A percentile compares a stretch with the other conserved stretches of the same genome.
Conservation (phyloP, 2,888 invertebrate genomes). For the Conomelus anceps region DNA sequence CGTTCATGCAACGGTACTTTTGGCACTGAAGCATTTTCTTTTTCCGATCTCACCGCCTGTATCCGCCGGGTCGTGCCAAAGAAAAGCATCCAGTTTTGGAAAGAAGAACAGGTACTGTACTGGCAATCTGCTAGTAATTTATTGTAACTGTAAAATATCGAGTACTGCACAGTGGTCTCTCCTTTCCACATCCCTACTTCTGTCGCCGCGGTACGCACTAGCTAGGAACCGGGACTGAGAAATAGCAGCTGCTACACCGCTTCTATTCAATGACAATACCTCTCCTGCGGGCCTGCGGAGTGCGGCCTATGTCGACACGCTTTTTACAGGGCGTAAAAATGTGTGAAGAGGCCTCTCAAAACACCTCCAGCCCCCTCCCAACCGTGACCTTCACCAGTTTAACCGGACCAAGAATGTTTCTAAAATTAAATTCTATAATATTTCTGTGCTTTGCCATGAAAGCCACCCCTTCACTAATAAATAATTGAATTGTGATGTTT, state of each 20-base stretch:
- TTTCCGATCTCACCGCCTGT: neutral
- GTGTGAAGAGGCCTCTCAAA: neutral
- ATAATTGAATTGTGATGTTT: neutral
- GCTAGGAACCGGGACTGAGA: neutral
- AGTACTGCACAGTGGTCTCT: neutral
- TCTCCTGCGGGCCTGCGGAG: no score
- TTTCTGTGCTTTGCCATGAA: neutral
- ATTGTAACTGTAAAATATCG: neutral
- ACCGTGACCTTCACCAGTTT: neutral
- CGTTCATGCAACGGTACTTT: neutral
- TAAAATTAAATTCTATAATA: no score
- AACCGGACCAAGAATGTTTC: neutral
- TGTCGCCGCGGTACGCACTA: neutral
- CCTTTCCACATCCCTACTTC: neutral
- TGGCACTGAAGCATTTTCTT: neutral
- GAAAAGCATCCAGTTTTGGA: neutral
- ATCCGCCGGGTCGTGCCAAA: neutral
- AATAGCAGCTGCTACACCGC: neutral
- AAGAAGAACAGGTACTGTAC: neutral
- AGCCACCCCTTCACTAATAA: neutral
- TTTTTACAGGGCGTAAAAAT: neutral
- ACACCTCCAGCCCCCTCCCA: neutral
- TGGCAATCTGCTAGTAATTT: neutral
- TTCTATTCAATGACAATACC: neutral
- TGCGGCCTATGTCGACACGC: neutral